Percentiles rank a stretch among this genome's conserved stretches.
Conservation (phyloP, 2,113 vertebrate genomes). For the Podiceps cristatus region DNA sequence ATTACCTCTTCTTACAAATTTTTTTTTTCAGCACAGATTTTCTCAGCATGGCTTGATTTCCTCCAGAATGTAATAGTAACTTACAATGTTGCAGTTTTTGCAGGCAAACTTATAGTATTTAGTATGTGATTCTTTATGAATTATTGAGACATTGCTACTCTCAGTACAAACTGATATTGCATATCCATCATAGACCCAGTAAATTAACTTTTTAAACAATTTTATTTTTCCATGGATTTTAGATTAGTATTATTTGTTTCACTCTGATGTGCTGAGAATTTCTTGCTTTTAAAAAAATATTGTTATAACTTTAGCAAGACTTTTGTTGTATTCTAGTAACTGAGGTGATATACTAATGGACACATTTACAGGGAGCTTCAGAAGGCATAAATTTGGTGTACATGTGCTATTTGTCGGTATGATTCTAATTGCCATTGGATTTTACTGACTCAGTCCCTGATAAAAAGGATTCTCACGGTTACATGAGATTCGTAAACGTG, state of each 20-base stretch:
- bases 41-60: neutral
- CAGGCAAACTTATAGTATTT: neutral
- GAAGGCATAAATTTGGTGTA: neutral
- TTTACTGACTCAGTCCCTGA: neutral
- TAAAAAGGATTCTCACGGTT: neutral
- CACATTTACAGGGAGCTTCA: neutral
- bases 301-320: neutral
- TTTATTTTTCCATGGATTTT: neutral
- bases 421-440: neutral
- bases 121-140: neutral
- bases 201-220: neutral
- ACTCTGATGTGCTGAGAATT: neutral
- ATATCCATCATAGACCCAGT: neutral
- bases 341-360: neutral
- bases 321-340: neutral
- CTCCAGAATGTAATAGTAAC: neutral
- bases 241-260: neutral
- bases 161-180: neutral
- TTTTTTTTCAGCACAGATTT: neutral
- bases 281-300: neutral
- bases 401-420: neutral
- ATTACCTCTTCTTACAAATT: neutral
- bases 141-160: neutral
- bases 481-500: neutral
- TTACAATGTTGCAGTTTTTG: neutral